Conservation (phyloP, 2,113 vertebrate genomes). For the Rhabdomys dilectus region DNA sequence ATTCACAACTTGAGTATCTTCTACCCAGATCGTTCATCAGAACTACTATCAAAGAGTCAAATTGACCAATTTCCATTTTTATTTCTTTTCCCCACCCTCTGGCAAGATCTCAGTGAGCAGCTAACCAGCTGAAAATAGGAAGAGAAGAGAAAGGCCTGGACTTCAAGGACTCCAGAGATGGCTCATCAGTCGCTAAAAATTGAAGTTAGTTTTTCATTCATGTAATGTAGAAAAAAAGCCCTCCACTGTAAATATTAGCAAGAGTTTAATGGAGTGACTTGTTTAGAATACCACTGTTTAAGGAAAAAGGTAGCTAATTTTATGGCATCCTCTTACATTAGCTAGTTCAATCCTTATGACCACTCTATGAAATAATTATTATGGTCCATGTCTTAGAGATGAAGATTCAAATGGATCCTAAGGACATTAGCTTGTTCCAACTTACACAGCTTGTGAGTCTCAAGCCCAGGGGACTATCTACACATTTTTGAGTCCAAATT, state of each 20-base stretch:
- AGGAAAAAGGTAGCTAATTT: neutral
- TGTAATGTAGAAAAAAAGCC: neutral
- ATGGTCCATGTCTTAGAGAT: slow-evolving; percentile 12
- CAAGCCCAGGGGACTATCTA: neutral
- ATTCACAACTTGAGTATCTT: neutral
- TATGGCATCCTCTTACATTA: neutral
- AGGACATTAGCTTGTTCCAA: neutral
- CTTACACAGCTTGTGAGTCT: neutral
- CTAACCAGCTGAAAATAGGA: slow-evolving; percentile 70
- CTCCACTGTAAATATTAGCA: neutral
- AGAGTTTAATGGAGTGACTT: neutral
- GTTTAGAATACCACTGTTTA: slow-evolving; percentile 26
- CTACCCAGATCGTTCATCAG: slow-evolving; percentile 20
- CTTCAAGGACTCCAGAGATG: slow-evolving; percentile 54
- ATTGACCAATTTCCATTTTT: slow-evolving; percentile 65
- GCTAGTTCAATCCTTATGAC: neutral
- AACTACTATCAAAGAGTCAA: slow-evolving; percentile 60
- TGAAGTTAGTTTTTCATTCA: slow-evolving; percentile 72
- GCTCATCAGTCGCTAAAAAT: slow-evolving; percentile 61
- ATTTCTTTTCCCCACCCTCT: slow-evolving; percentile 71
- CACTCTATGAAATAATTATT: neutral
- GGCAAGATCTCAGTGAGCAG: slow-evolving; percentile 72
- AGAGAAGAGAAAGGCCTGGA: slow-evolving; percentile 36
- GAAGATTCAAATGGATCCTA: neutral
- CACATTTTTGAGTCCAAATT: neutral